phyloP scores from a whole-genome alignment of 2,797 vertebrate genomes.

The Linurgus olivaceus region DNA sequence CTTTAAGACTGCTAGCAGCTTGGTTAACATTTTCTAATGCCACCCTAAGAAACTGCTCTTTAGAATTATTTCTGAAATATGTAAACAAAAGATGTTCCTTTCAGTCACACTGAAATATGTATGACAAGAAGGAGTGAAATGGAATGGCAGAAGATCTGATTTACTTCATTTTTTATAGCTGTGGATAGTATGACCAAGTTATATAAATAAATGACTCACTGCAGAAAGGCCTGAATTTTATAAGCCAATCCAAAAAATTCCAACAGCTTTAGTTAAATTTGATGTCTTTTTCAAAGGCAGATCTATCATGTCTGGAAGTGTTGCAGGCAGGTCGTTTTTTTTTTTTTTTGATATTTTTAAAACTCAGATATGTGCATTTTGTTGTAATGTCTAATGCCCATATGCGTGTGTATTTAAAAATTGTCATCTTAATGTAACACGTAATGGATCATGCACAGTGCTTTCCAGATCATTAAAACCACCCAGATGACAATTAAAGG shows the following conservation, averaged over 20 bases:
- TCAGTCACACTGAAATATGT: not conserved
- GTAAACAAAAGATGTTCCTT: not conserved
- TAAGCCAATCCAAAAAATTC: not conserved
- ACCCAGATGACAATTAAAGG: not conserved
- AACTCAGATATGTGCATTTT: not conserved
- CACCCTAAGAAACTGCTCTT: not conserved
- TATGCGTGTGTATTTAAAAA: not conserved
- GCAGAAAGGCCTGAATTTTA: not conserved
- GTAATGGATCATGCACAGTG: not conserved
- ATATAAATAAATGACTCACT: slow-evolving; percentile 22
- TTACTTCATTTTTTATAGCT: not conserved
- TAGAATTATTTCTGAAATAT: not conserved
- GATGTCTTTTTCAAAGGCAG: not conserved
- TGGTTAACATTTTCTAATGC: not conserved
- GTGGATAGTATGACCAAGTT: not conserved
- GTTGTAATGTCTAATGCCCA: not conserved
- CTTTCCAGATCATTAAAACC: not conserved
- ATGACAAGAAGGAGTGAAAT: not conserved
- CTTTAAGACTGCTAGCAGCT: not conserved
- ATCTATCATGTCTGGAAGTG: not conserved
- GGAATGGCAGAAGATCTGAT: not conserved
- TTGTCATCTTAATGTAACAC: not conserved
- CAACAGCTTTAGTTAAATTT: not conserved
- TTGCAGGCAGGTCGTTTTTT: not conserved
- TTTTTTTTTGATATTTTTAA: not conserved